A percentile compares a stretch with the other conserved stretches of the same genome.
Evolutionary conservation across 1,140 invertebrate species (phyloP).

Genomic region (Drosophila sp.): DNA sequence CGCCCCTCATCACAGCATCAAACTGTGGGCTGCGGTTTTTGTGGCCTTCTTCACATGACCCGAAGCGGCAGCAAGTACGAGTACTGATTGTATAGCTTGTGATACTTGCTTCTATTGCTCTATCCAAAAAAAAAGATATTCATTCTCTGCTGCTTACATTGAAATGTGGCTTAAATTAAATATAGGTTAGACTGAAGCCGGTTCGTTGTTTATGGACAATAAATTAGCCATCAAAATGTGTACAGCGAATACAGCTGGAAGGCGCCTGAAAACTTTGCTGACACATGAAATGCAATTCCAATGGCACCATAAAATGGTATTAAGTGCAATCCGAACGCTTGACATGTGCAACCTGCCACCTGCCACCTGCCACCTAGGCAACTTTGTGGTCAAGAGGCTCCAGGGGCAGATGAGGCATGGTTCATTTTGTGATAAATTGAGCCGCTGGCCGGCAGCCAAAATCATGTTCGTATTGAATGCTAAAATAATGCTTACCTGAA

Average conservation of each 20-base stretch:
- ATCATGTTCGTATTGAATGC: slow-evolving; percentile 80
- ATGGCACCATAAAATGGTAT: slow-evolving; percentile 64
- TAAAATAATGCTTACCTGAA: slow-evolving; percentile 72
- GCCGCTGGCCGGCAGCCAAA: slow-evolving; percentile 68
- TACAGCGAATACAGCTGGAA: slow-evolving; percentile 21
- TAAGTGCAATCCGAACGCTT: slow-evolving; percentile 68
- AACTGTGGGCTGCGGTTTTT: slow-evolving; percentile 9
- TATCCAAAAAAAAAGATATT: slow-evolving; percentile 12
- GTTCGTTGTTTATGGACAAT: slow-evolving; percentile 31
- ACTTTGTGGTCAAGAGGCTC: neutral
- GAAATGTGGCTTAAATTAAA: slow-evolving; percentile 47
- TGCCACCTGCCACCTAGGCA: slow-evolving; percentile 24
- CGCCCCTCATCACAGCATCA: neutral
- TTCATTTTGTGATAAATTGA: slow-evolving; percentile 74
- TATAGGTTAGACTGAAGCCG: slow-evolving; percentile 26
- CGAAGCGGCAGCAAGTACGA: slow-evolving; percentile 24
- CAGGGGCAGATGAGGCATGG: slow-evolving; percentile 11
- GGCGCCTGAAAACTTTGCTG: slow-evolving; percentile 64
- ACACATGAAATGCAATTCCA: slow-evolving; percentile 77
- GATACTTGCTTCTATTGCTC: slow-evolving; percentile 20
- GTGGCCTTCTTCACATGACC: slow-evolving; percentile 25
- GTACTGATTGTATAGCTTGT: slow-evolving; percentile 32
- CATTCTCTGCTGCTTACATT: slow-evolving; percentile 44
- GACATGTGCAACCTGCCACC: slow-evolving; percentile 61
- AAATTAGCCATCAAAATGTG: slow-evolving; percentile 44